phyloP scores from a whole-genome alignment of 2,797 vertebrate genomes.

The Centropyge bicolor region DNA sequence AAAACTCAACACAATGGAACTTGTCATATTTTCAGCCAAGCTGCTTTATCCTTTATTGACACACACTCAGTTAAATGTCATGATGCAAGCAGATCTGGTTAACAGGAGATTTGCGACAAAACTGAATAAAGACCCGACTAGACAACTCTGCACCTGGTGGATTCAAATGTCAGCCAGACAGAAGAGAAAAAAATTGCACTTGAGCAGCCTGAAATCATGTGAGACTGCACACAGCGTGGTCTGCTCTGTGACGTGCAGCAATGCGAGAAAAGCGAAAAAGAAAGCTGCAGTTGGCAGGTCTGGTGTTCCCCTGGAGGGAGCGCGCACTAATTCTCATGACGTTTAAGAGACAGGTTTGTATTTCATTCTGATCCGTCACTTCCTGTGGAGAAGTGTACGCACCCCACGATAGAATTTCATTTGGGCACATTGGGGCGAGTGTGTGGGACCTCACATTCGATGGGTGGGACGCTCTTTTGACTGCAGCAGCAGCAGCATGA shows the following conservation, averaged over 20 bases:
- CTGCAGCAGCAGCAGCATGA: constrained; percentile 35
- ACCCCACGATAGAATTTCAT: constrained; percentile 58
- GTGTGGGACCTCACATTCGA: constrained; percentile 20
- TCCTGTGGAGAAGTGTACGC: constrained; percentile 72
- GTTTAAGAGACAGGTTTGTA: constrained; percentile 65
- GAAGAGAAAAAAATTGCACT: constrained; percentile 24
- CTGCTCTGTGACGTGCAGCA: constrained; percentile 23
- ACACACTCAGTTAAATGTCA: constrained; percentile 4
- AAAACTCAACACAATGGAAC: background rate
- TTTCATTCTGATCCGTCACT: constrained; percentile 67
- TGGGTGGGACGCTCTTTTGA: constrained; percentile 40
- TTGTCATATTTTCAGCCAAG: constrained; percentile 3
- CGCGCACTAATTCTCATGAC: constrained; percentile 40
- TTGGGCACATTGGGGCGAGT: constrained; percentile 17
- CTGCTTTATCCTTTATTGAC: constrained; percentile 27
- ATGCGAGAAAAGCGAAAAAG: constrained; percentile 12
- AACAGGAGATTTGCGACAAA: constrained; percentile 22
- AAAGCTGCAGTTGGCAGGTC: constrained; percentile 31
- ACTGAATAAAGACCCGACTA: constrained; percentile 17
- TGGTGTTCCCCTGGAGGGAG: constrained; percentile 45
- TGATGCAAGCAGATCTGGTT: constrained; percentile 26
- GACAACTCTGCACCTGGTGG: constrained; percentile 36
- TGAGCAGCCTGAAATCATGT: constrained; percentile 22
- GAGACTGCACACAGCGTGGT: constrained; percentile 13
- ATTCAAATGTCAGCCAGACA: constrained; percentile 37